Evolutionary conservation across 2,888 invertebrate species (phyloP), one percentile per base, ranked within the genome.

Genomic region (Ariolimax columbianus): DNA sequence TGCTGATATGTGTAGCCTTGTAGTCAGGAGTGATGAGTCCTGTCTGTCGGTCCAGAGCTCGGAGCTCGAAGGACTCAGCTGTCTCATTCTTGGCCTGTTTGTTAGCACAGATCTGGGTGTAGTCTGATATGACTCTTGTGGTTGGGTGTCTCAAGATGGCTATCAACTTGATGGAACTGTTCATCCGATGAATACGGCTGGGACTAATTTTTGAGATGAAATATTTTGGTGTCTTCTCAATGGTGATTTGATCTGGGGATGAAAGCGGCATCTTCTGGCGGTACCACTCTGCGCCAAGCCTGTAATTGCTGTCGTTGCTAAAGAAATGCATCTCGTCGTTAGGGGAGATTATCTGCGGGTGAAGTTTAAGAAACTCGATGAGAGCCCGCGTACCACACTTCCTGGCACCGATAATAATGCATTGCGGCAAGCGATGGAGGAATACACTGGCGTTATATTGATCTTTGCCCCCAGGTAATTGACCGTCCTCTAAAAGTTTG

Each of bases 321-420:
- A 99, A 99, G 95, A 98, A 99, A 94, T 99, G 99, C 79, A 98
- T 97, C 95, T 99, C 99, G 40, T 97, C 97, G 40, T 97, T 97
- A 0, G 98, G 98, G 93, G 97, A 97, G 94, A 97, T 97, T 86
- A 98, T 97, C 95, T 96, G 96, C 23, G 94, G 94, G 89, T 95
- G 94, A n/a, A 94, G 90, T 85, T 91, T 90, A 30, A 94, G 91
- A 85, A 94, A 95, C 89, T 94, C 94, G 33, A 95, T 88, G 30
- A 95, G 88, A 26, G 95, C 95, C 33, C 95, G 88, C 0, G 95
- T 95, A 9, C 95, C 95, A 85, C 94, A 93, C 86, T 95, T 95
- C 40, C 94, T 90, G 4, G 93, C 94, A 2, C 95, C 95, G 77
- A 95, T 93, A 73, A 95, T 95, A 80, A 95, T 92, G 88, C 93